Conservation (phyloP, 2,888 invertebrate genomes). For the Mimas tiliae region DNA sequence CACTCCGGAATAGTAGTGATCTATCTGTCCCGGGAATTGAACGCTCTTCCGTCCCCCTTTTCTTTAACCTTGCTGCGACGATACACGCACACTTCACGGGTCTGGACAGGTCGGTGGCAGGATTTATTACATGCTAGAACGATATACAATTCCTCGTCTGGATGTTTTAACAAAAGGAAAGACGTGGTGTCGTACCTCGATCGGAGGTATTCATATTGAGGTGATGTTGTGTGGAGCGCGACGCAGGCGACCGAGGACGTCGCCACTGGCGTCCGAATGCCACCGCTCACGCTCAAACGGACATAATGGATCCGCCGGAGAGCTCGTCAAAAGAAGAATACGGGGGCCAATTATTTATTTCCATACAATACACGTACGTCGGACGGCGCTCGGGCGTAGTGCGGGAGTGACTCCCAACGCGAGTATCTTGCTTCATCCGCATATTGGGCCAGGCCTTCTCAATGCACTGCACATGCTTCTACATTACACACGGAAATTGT, state of each 20-base stretch:
- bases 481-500: conserved; percentile 31
- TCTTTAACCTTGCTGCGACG: conserved; percentile 59
- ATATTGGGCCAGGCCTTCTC: conserved; percentile 29
- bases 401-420: conserved; percentile 69
- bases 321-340: conserved; percentile 83
- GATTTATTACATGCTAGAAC: conserved; percentile 44
- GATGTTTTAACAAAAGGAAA: conserved; percentile 52
- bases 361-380: conserved; percentile 81
- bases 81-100: conserved; percentile 51
- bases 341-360: conserved; percentile 80
- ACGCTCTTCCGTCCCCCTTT: conserved; percentile 74
- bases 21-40: conserved; percentile 65
- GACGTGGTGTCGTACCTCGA: conserved; percentile 67
- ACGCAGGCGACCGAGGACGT: conserved; percentile 76
- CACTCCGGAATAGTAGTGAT: conserved; percentile 64
- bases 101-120: conserved; percentile 39
- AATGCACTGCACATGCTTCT: conserved; percentile 23
- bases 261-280: conserved; percentile 81
- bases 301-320: conserved; percentile 80
- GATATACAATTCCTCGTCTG: conserved; percentile 37
- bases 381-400: conserved; percentile 71
- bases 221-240: conserved; percentile 64
- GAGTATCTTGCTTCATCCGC: conserved; percentile 45
- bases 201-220: conserved; percentile 78
- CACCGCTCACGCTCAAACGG: conserved; percentile 73